Conservation (phyloP, 2,888 invertebrate species). For the Mesochorus sp. region DNA sequence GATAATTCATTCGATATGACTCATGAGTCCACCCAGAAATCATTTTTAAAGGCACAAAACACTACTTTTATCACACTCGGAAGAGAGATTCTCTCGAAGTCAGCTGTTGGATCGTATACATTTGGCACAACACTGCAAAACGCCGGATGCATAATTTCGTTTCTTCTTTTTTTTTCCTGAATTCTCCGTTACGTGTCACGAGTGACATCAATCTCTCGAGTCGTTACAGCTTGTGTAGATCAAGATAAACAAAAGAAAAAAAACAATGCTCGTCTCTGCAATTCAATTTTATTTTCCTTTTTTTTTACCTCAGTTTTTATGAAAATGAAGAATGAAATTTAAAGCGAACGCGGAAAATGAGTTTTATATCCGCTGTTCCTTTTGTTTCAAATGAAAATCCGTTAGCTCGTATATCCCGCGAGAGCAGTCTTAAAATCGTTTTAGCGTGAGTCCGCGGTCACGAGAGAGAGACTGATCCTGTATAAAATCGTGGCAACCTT, state of each 20-base stretch:
- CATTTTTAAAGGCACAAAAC: not conserved
- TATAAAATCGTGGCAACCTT: too few relatives aligned
- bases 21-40: not conserved
- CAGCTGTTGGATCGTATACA: not conserved
- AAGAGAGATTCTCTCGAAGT: not conserved
- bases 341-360: too few relatives aligned
- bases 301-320: too few relatives aligned
- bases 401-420: too few relatives aligned
- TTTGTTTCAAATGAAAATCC: too few relatives aligned
- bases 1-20: not conserved
- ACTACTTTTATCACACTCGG: not conserved
- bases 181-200: not conserved
- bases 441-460: too few relatives aligned
- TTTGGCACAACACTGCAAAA: not conserved
- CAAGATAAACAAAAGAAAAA: constrained; percentile 29
- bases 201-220: constrained; percentile 18
- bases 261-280: too few relatives aligned
- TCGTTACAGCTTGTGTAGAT: constrained; percentile 9
- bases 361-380: too few relatives aligned
- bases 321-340: too few relatives aligned
- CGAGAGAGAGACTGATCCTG: too few relatives aligned
- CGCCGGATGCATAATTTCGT: not conserved
- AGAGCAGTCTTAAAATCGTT: too few relatives aligned
- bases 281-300: too few relatives aligned
- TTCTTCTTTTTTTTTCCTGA: not conserved